Evolutionary conservation across 2,113 vertebrate genomes (phyloP), one percentile per base, ranked within the genome.

Genomic region (Amphilophus citrinellus): DNA sequence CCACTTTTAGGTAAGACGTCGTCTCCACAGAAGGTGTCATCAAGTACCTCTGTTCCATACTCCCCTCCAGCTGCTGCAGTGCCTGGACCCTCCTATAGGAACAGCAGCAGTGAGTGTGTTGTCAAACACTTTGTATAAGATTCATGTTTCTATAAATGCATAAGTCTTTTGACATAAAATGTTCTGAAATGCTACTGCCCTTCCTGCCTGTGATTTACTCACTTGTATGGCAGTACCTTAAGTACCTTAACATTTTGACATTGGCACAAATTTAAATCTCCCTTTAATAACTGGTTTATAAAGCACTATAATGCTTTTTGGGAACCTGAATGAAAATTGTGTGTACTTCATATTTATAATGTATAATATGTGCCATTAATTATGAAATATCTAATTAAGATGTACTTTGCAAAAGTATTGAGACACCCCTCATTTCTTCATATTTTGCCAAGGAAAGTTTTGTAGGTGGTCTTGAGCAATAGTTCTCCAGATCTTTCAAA

Each of bases 81-180:
- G 59, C 87, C 90, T 3, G 87, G 89, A 80, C 83, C 91, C 7
- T 92, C 92, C 2, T 35, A 71, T 32, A 35, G 1, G 22, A 81
- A 9, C 82, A 88, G 3, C 53, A 87, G 24, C 24, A 59, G 94
- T 95, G 75, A 93, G 93, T 92, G n/a, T 39, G 61, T 63, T 24
- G 3, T 61, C 5, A 27, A 27, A 27, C 27, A 27, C 27, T 76
- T 60, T 76, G 24, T 53, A 59, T 35, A 20, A n/a, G 35, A 63
- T 60, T 60, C 39, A 13, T 71, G 44, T 5, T 77, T 61, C 20
- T 47, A 8, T 61, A 44, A 5, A 61, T 24, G 13, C 4, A 2
- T 6, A 20, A 4, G 61, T 5, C 15, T 18, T 35, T 32, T 62
- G 15, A 35, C 3, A 18, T 27, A 20, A 62, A 62, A 15, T 35